phyloP scores from a whole-genome alignment of 2,888 invertebrate genomes.

The Exephanes ischioxanthus region DNA sequence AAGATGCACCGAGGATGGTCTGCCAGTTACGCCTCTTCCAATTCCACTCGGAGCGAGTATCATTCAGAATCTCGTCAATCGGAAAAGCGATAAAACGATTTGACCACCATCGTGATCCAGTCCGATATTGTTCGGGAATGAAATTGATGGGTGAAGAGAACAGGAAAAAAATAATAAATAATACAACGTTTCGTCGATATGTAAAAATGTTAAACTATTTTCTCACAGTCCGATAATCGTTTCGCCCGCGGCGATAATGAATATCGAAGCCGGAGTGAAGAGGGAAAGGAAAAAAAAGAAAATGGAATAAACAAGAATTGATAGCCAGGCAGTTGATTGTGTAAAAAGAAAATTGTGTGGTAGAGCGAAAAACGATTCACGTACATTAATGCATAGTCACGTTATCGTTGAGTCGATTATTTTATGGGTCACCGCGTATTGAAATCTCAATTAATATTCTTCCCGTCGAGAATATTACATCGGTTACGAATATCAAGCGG shows the following conservation, averaged over 20 bases:
- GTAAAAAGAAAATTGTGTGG: not conserved
- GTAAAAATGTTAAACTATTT: not conserved
- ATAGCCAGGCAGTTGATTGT: not conserved
- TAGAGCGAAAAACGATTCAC: not conserved
- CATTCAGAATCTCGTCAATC: conserved; percentile 48
- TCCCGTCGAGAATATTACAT: not conserved
- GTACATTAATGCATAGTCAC: conserved; percentile 9
- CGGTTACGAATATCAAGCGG: not conserved
- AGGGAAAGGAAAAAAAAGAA: not conserved
- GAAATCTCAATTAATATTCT: conserved; percentile 9
- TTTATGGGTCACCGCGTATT: conserved; percentile 13
- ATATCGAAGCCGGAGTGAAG: conserved; percentile 1
- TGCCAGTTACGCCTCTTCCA: not conserved
- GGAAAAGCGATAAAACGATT: conserved; percentile 42
- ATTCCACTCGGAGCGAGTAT: not conserved
- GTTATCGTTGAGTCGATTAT: conserved; percentile 11
- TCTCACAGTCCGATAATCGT: not conserved
- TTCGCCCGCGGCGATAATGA: not conserved
- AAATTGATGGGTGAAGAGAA: conserved; percentile 13
- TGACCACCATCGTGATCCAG: conserved; percentile 26
- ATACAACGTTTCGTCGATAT: not conserved
- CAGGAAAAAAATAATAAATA: conserved; percentile 5
- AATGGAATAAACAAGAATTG: not conserved
- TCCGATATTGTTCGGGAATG: conserved; percentile 24
- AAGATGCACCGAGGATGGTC: not conserved